Evolutionary conservation across 2,113 vertebrate species (phyloP).

Genomic region (Embiotoca jacksoni): DNA sequence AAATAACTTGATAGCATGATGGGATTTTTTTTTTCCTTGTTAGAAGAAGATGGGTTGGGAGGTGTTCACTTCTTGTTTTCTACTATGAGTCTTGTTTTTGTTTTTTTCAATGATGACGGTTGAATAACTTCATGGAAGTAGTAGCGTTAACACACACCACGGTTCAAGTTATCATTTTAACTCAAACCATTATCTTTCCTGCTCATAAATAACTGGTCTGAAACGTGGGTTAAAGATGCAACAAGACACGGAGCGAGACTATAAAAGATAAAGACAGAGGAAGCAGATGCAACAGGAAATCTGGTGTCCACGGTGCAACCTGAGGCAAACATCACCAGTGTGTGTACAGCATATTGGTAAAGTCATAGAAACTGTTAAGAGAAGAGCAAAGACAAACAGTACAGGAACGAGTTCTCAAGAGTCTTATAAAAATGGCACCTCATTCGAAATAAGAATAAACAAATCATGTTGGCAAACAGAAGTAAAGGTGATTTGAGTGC

Average conservation of each 20-base stretch:
- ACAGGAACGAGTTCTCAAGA: constrained; percentile 16
- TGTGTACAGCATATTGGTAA: constrained; percentile 7
- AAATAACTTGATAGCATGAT: too few relatives aligned
- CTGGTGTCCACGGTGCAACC: not conserved
- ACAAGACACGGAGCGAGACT: not conserved
- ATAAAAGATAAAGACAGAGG: not conserved
- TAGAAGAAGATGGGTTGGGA: too few relatives aligned
- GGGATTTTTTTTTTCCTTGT: too few relatives aligned
- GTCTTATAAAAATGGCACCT: not conserved
- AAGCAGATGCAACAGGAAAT: not conserved
- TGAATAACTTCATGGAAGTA: too few relatives aligned
- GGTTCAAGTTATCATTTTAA: too few relatives aligned
- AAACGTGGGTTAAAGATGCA: not conserved
- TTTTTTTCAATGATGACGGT: too few relatives aligned
- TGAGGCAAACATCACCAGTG: not conserved
- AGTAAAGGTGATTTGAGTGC: not conserved
- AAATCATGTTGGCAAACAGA: not conserved
- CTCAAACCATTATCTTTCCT: too few relatives aligned
- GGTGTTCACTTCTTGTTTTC: too few relatives aligned
- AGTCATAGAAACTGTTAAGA: constrained; percentile 9
- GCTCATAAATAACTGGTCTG: not conserved
- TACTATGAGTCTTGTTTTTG: too few relatives aligned
- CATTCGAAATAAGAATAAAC: not conserved
- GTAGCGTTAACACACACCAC: too few relatives aligned
- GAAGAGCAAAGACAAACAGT: not conserved